Percentiles rank a stretch among this genome's conserved stretches.
These are phyloP conservation scores for Rallus limicola DNA, from an alignment of 2,113 vertebrate genomes.

Conservation along the genomic window DNA sequence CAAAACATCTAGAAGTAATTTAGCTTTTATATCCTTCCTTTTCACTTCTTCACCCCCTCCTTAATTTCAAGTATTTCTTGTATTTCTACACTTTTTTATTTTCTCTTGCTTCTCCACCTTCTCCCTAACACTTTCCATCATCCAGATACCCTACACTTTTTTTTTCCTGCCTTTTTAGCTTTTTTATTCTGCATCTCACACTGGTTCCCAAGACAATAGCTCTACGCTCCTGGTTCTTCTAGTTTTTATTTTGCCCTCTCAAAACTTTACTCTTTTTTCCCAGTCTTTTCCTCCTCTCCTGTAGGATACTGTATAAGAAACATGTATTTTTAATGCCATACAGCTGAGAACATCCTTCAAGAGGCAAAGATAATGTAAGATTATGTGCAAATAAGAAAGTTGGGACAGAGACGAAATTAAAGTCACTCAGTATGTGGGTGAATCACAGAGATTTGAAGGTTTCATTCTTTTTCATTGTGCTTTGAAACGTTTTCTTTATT, in stretches of 20 bases:
- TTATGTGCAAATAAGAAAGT: neutral
- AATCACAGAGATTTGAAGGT: neutral
- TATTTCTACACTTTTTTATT: neutral
- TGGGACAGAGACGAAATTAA: neutral
- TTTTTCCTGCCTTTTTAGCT: neutral
- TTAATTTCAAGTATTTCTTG: neutral
- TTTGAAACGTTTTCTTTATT: neutral
- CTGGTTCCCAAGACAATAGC: neutral
- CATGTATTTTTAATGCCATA: neutral
- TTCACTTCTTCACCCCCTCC: neutral
- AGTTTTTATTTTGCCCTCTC: neutral
- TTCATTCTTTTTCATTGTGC: neutral
- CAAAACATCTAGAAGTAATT: neutral
- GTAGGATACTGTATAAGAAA: neutral
- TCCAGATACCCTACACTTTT: neutral
- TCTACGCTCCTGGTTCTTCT: neutral
- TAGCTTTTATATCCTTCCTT: neutral
- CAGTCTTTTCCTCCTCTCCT: neutral
- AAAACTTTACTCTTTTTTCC: neutral
- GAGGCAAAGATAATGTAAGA: neutral
- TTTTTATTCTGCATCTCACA: neutral
- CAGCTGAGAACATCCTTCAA: neutral
- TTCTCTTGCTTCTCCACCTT: neutral
- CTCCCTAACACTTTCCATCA: neutral
- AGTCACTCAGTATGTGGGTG: neutral